Evolutionary conservation across 2,888 invertebrate genomes (phyloP).

Genomic region (Nebria salina): DNA sequence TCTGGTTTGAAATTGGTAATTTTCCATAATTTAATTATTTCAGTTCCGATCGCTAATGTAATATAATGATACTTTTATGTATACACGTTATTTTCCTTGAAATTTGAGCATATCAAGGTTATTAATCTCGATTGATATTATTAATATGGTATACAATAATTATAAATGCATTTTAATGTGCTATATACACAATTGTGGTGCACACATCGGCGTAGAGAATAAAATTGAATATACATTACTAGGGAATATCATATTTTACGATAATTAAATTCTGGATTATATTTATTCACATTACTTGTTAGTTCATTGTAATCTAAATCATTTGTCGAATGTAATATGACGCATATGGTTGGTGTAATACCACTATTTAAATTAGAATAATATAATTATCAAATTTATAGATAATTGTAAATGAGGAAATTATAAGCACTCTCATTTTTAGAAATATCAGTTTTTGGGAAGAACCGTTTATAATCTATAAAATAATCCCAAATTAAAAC

Average conservation of each 20-base stretch:
- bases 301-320: too few species aligned
- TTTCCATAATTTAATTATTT: background rate
- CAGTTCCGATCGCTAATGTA: background rate
- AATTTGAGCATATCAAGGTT: background rate
- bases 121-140: background rate
- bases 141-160: background rate
- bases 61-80: background rate
- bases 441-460: background rate
- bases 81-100: background rate
- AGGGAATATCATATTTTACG: too few species aligned
- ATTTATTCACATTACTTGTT: too few species aligned
- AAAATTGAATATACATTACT: background rate
- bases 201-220: background rate
- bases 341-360: background rate
- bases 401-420: background rate
- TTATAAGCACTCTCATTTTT: background rate
- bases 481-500: background rate
- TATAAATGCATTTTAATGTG: background rate
- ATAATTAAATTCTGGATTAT: too few species aligned
- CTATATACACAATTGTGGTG: background rate
- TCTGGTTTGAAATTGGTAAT: background rate
- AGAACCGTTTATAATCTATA: background rate
- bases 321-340: too few species aligned
- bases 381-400: background rate
- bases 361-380: background rate